Evolutionary conservation across 30 jellyfish, hydroid and myxozoan genomes (phyloP), one percentile per base, ranked within the genome.

Genomic region (Aurelia aurita complex sp. Pacific): DNA sequence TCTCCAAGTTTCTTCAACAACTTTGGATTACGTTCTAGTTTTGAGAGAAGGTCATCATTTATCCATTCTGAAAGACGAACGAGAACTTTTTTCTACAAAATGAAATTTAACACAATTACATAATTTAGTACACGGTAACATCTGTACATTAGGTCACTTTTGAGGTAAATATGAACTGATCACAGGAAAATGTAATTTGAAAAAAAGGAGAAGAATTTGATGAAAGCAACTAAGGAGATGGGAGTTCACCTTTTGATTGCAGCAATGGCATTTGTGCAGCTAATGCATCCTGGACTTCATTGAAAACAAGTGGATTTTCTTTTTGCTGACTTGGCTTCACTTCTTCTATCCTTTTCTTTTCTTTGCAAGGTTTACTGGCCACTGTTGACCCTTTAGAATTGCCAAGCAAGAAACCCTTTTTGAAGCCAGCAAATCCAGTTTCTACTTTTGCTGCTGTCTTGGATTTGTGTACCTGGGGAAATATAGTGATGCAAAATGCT

Each of bases 241-340:
- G 57, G 57, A 46, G 57, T 46, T 16, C 11, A 88, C 97, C 92
- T 73, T 88, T 74, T 42, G 92, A 80, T 59, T 88, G 82, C 70
- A 88, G 76, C 29, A 79, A 33, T 16, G 97, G 97, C 55, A 80
- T 53, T 51, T 88, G 92, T 11, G 75, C 67, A 33, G 77, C 80
- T 62, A 88, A 80, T 17, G 97, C 88, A 11, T 88, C 86, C 68
- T 88, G 97, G 19, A 88, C 97, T 38, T 88, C 97, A 80, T 74
- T 50, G 12, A 88, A 64, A 1, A 88, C 85, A 12, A 79, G 80
- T 1, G 89, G 79, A 62, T 72, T 80, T n/a, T 88, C 84, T 60
- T 78, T 35, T 32, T 54, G 33, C 57, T 80, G 67, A 4, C 63
- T 67, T 32, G 77, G 67, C 52, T 79, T 81, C 19, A 72, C 72